A percentile compares a stretch with the other conserved stretches of the same genome.
These are phyloP conservation scores for Parambassis ranga DNA, from an alignment of 2,797 vertebrate species.

Conservation along the genomic window DNA sequence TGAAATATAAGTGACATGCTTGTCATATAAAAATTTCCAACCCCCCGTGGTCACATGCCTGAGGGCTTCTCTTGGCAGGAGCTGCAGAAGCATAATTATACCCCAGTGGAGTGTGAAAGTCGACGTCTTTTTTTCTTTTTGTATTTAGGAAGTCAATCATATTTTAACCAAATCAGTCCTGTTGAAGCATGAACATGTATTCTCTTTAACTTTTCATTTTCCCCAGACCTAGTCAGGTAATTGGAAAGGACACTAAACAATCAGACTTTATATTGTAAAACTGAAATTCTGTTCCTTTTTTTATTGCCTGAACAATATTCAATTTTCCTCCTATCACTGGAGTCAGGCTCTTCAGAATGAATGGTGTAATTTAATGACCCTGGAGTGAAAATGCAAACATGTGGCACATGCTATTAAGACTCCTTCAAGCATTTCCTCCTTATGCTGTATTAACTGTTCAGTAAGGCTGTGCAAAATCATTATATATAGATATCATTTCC, in stretches of 20 bases:
- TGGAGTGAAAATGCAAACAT: background rate
- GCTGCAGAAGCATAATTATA: slow-evolving; percentile 59
- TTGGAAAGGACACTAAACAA: slow-evolving; percentile 40
- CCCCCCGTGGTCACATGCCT: slow-evolving; percentile 39
- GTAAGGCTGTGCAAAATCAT: background rate
- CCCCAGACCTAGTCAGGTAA: slow-evolving; percentile 26
- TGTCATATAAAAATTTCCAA: slow-evolving; percentile 32
- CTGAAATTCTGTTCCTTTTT: slow-evolving; percentile 1
- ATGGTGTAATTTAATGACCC: slow-evolving; percentile 10
- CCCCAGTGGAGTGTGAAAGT: slow-evolving; percentile 58
- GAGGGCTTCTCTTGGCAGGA: slow-evolving; percentile 49
- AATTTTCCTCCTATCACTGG: background rate
- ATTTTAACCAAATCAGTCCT: slow-evolving; percentile 57
- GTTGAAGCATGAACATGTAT: slow-evolving; percentile 24
- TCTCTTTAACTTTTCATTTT: slow-evolving; percentile 44
- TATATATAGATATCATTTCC: background rate
- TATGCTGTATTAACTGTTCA: background rate
- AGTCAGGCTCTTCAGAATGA: slow-evolving; percentile 9
- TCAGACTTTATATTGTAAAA: background rate
- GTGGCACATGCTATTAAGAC: background rate
- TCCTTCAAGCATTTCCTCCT: background rate
- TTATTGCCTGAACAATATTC: slow-evolving; percentile 14
- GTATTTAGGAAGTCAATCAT: slow-evolving; percentile 64
- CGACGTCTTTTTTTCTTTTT: slow-evolving; percentile 54
- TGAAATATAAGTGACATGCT: slow-evolving; percentile 34